These are phyloP conservation scores for Holothuria glaberrima DNA, from an alignment of 35 echinoderm and acorn worm genomes.

Conservation along the genomic window DNA sequence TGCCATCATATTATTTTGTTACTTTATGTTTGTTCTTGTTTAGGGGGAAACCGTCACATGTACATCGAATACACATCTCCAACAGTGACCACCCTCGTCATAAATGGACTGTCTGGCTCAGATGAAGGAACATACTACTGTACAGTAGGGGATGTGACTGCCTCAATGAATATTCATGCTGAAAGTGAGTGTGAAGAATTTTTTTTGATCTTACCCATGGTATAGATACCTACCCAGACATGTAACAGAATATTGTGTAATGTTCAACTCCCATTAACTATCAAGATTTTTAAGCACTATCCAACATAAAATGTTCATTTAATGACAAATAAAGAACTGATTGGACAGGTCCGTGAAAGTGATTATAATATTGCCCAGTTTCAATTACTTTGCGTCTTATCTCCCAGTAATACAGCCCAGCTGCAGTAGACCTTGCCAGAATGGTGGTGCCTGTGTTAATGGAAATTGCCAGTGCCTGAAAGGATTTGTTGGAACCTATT, in stretches of 20 bases:
- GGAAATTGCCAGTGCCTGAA: slow-evolving; percentile 6
- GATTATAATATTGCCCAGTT: too few relatives aligned
- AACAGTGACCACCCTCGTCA: slow-evolving; percentile 25
- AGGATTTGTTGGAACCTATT: slow-evolving; percentile 31
- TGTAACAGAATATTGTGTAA: too few relatives aligned
- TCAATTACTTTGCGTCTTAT: not conserved
- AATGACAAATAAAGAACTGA: too few relatives aligned
- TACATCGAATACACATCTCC: slow-evolving; percentile 11
- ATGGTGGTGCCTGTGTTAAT: slow-evolving; percentile 37
- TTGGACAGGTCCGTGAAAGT: too few relatives aligned
- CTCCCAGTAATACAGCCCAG: not conserved
- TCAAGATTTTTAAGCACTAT: too few relatives aligned
- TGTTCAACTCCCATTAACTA: too few relatives aligned
- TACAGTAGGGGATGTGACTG: not conserved
- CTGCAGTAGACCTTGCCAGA: slow-evolving; percentile 22
- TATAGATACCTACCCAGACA: too few relatives aligned
- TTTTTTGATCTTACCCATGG: too few relatives aligned
- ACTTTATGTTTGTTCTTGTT: not conserved
- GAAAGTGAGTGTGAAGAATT: slow-evolving; percentile 7
- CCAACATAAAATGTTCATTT: too few relatives aligned
- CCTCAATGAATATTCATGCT: slow-evolving; percentile 9
- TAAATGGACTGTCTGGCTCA: not conserved
- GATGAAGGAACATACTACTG: slow-evolving; percentile 28
- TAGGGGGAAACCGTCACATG: slow-evolving; percentile 11
- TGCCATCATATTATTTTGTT: too few relatives aligned